A percentile compares a stretch with the other conserved stretches of the same genome.
Evolutionary conservation across 2,113 vertebrate genomes (phyloP).

Genomic region (Ibidorhyncha struthersii): DNA sequence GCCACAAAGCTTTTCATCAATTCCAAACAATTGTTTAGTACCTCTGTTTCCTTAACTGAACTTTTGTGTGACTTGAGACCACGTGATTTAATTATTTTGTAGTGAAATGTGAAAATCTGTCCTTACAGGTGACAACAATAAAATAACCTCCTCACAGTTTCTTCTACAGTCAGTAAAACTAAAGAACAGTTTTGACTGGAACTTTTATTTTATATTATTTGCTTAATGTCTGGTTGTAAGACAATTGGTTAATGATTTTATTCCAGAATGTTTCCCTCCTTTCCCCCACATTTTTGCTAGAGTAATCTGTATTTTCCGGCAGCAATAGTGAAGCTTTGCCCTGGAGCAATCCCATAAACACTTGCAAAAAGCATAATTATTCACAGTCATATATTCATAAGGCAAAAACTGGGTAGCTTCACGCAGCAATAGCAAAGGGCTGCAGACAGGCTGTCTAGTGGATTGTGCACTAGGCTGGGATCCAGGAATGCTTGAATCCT

Average conservation of each 20-base stretch:
- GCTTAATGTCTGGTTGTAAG: not conserved
- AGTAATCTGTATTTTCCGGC: constrained; percentile 19
- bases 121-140: not conserved
- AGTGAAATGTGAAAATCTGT: not conserved
- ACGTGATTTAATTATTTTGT: not conserved
- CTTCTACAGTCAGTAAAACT: not conserved
- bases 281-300: not conserved
- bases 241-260: not conserved
- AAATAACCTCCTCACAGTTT: not conserved
- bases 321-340: not conserved
- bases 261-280: not conserved
- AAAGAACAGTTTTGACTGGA: not conserved
- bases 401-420: constrained; percentile 26
- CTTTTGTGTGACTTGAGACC: not conserved
- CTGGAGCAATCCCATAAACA: constrained; percentile 46
- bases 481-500: constrained; percentile 64
- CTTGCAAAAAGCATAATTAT: constrained; percentile 48
- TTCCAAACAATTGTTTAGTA: not conserved
- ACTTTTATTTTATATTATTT: not conserved
- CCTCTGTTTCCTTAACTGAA: not conserved
- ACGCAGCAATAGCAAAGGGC: not conserved
- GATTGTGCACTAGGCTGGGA: constrained; percentile 57
- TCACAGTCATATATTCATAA: constrained; percentile 49
- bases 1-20: not conserved
- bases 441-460: constrained; percentile 66